These are phyloP conservation scores for Rhopalosiphum maidis DNA, from an alignment of 1,140 invertebrate species.

Conservation along the genomic window DNA sequence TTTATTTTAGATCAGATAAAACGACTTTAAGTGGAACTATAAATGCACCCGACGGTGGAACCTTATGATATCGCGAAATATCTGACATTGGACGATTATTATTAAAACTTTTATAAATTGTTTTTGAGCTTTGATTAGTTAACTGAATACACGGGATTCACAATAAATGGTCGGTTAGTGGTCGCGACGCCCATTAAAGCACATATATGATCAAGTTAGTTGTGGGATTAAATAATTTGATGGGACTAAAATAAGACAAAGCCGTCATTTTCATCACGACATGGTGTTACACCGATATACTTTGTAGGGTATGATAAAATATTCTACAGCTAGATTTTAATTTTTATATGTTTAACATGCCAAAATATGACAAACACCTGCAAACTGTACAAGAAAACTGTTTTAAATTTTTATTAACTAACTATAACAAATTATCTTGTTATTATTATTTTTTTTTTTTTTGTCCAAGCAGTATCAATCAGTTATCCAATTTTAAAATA, in stretches of 20 bases:
- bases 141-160: neutral
- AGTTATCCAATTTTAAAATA: neutral
- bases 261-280: neutral
- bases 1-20: constrained; percentile 18
- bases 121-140: neutral
- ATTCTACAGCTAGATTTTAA: neutral
- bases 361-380: neutral
- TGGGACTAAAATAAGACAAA: neutral
- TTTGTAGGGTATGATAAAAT: neutral
- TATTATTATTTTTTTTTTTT: neutral
- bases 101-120: constrained; percentile 18
- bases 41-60: neutral
- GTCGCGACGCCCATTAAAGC: neutral
- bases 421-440: neutral
- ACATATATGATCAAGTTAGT: neutral
- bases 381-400: neutral
- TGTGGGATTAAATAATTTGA: neutral
- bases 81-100: neutral
- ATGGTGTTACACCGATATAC: neutral
- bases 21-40: neutral
- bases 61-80: neutral
- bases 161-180: neutral
- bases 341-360: neutral
- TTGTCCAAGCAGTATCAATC: too few species aligned
- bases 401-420: neutral